Conservation (phyloP, 2,113 vertebrate species). For the Turdus rufiventris region DNA sequence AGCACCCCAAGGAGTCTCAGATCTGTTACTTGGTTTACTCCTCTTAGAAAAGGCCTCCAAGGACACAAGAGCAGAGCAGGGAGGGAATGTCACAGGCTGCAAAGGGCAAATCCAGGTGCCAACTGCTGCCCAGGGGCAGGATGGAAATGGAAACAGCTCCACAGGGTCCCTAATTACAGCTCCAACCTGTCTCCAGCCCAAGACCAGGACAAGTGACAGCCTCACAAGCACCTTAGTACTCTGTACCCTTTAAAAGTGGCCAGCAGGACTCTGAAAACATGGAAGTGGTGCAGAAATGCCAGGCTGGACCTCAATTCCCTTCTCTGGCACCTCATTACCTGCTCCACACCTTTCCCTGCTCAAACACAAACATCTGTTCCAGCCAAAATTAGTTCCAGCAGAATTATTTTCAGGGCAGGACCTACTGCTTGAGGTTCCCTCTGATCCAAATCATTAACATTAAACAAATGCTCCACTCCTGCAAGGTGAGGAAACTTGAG, state of each 20-base stretch:
- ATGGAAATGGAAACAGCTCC: background rate
- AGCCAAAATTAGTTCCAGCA: background rate
- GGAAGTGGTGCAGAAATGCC: accelerated
- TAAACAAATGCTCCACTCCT: background rate
- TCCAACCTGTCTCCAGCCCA: background rate
- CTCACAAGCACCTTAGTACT: background rate
- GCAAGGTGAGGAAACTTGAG: background rate
- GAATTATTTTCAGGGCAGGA: background rate
- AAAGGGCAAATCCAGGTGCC: background rate
- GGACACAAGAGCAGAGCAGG: background rate
- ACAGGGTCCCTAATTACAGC: background rate
- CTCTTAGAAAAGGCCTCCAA: background rate
- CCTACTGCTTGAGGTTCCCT: background rate
- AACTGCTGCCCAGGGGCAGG: background rate
- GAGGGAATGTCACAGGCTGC: background rate
- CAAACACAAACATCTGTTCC: background rate
- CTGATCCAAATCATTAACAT: background rate
- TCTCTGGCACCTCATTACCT: background rate
- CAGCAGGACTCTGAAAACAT: background rate
- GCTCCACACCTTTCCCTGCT: background rate
- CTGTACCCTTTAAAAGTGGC: background rate
- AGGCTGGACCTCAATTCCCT: background rate
- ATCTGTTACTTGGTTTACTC: background rate
- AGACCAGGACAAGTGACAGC: background rate
- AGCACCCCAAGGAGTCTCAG: background rate